These are phyloP conservation scores for Triops cancriformis DNA, from an alignment of 1,140 invertebrate species.

Conservation along the genomic window DNA sequence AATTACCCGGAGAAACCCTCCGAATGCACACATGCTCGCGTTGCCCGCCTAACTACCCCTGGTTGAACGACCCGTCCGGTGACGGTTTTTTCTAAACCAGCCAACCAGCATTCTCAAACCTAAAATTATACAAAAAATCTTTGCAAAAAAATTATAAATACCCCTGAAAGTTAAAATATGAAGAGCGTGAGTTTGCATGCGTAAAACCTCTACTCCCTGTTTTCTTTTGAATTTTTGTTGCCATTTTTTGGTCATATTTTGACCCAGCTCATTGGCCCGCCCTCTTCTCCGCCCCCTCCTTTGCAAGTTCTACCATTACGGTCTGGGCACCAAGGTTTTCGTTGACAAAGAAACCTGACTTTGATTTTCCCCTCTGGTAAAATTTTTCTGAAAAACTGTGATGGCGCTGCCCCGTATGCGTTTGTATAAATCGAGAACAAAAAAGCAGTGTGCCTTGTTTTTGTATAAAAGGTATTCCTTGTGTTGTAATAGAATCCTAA, in stretches of 20 bases:
- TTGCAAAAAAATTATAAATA: not conserved
- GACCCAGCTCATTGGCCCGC: not conserved
- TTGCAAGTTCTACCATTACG: not conserved
- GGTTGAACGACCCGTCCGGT: slow-evolving; percentile 85
- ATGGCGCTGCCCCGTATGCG: not conserved
- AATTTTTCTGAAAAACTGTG: not conserved
- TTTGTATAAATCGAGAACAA: not conserved
- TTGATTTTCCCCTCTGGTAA: not conserved
- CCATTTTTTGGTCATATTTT: slow-evolving; percentile 2
- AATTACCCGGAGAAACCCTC: slow-evolving; percentile 84
- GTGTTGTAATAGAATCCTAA: slow-evolving; percentile 12
- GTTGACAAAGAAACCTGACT: not conserved
- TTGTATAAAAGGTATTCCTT: not conserved
- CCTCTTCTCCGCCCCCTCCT: not conserved
- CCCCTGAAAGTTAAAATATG: not conserved
- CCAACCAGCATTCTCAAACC: not conserved
- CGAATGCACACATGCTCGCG: slow-evolving; percentile 85
- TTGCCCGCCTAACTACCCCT: slow-evolving; percentile 84
- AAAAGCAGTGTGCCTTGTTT: slow-evolving; percentile 3
- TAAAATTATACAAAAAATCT: not conserved
- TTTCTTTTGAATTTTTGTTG: not conserved
- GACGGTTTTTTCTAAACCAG: slow-evolving; percentile 74
- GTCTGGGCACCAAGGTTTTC: not conserved
- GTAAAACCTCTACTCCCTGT: not conserved
- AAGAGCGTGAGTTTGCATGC: not conserved